Conservation (phyloP, 2,797 vertebrate species). For the Orientallactaga sibirica region DNA sequence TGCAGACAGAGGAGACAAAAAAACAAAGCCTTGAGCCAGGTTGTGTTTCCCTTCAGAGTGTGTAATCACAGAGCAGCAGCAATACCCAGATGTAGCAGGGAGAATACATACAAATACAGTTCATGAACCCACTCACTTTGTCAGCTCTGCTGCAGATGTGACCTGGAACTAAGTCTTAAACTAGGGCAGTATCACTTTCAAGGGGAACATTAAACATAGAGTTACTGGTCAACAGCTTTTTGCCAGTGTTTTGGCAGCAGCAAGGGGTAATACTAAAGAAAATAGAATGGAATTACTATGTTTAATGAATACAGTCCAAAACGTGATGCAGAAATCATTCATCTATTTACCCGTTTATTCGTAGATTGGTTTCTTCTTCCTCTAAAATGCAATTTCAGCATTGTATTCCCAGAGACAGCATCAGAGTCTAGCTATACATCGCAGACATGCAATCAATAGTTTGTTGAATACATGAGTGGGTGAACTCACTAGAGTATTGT, state of each 20-base stretch:
- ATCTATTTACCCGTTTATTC: not conserved
- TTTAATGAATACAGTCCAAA: not conserved
- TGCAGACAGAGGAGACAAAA: not conserved
- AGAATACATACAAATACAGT: not conserved
- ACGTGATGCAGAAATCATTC: not conserved
- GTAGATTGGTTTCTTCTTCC: constrained; percentile 12
- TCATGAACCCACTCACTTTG: not conserved
- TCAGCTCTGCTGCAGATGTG: not conserved
- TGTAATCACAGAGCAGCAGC: constrained; percentile 10
- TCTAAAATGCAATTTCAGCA: constrained; percentile 11
- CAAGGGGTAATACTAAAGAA: not conserved
- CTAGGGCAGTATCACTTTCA: not conserved
- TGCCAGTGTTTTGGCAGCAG: not conserved
- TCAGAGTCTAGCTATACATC: not conserved
- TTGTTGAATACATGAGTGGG: constrained; percentile 18
- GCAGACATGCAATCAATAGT: not conserved
- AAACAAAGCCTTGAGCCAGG: constrained; percentile 51
- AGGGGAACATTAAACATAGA: not conserved
- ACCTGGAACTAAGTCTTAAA: not conserved
- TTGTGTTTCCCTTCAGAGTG: constrained; percentile 42
- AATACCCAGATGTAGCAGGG: not conserved
- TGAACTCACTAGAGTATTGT: not conserved
- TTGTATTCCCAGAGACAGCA: not conserved
- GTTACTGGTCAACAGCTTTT: not conserved
- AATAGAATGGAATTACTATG: not conserved